phyloP scores from a whole-genome alignment of 1,140 invertebrate genomes.

The Protaetia brevitarsis region DNA sequence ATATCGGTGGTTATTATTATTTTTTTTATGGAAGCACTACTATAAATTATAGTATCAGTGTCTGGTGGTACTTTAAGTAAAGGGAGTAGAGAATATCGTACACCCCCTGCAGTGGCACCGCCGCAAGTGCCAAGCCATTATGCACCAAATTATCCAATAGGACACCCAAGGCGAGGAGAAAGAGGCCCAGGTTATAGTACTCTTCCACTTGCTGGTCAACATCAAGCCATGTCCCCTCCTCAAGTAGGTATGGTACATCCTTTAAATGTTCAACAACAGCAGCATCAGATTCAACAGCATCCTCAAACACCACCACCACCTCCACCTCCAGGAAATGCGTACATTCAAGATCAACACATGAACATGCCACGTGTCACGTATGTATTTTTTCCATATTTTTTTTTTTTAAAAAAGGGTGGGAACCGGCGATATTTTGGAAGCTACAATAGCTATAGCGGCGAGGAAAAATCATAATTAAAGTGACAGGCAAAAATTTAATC shows the following conservation, averaged over 20 bases:
- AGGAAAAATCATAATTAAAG: too few species aligned
- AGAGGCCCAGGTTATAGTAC: constrained; percentile 84
- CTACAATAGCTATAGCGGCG: too few species aligned
- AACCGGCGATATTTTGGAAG: too few species aligned
- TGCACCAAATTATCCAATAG: constrained; percentile 88
- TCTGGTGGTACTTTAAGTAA: constrained; percentile 47
- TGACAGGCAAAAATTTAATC: too few species aligned
- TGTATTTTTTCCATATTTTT: too few species aligned
- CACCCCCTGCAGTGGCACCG: constrained; percentile 90
- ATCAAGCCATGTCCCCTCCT: constrained; percentile 56
- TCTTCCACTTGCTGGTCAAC: constrained; percentile 59
- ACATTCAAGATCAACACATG: constrained; percentile 59
- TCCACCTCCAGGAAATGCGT: constrained; percentile 54
- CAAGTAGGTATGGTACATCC: constrained; percentile 70
- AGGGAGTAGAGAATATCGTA: constrained; percentile 75
- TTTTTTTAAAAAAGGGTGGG: too few species aligned
- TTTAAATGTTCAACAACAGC: constrained; percentile 51
- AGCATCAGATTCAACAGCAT: constrained; percentile 62
- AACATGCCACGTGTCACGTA: constrained; percentile 86
- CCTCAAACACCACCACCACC: constrained; percentile 64
- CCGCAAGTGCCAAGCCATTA: constrained; percentile 93
- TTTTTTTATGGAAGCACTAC: constrained; percentile 10
- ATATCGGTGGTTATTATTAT: too few species aligned
- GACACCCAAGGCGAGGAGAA: constrained; percentile 66
- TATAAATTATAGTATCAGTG: constrained; percentile 38